A percentile compares a stretch with the other conserved stretches of the same genome.
Evolutionary conservation across 1,140 invertebrate species (phyloP).

Genomic region (Nomia melanderi): DNA sequence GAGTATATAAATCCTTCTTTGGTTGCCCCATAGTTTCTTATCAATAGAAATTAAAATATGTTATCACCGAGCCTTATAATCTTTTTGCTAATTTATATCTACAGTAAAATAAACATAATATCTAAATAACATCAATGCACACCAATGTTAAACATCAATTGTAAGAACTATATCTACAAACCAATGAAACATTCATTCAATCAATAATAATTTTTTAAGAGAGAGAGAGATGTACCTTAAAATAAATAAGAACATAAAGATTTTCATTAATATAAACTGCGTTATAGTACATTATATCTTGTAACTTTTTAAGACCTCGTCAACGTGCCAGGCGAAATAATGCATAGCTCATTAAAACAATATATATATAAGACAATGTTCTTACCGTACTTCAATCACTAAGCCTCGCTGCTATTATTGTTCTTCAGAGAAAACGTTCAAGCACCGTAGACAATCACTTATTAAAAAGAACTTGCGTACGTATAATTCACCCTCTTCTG

Average conservation of each 20-base stretch:
- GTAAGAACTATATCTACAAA: background rate
- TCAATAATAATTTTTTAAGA: background rate
- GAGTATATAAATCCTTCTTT: background rate
- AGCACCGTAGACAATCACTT: background rate
- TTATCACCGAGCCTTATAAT: background rate
- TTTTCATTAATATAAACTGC: too few relatives aligned
- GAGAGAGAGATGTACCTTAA: background rate
- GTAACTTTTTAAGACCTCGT: background rate
- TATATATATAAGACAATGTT: background rate
- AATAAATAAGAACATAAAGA: background rate
- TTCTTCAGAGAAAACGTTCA: background rate
- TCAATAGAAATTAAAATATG: background rate
- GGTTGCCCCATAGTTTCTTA: too few relatives aligned
- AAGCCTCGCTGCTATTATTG: too few relatives aligned
- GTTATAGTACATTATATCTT: background rate
- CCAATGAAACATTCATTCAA: background rate
- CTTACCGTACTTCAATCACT: background rate
- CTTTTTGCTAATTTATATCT: background rate
- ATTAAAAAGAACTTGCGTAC: too few relatives aligned
- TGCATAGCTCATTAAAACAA: background rate
- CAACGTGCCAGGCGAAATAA: background rate
- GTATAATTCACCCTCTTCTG: too few relatives aligned
- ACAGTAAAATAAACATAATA: background rate
- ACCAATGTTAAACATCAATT: background rate
- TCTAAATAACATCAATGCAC: background rate